Percentiles rank a stretch among this genome's conserved stretches.
These are phyloP conservation scores for Phycodurus eques DNA, from an alignment of 2,113 vertebrate genomes.

Conservation along the genomic window DNA sequence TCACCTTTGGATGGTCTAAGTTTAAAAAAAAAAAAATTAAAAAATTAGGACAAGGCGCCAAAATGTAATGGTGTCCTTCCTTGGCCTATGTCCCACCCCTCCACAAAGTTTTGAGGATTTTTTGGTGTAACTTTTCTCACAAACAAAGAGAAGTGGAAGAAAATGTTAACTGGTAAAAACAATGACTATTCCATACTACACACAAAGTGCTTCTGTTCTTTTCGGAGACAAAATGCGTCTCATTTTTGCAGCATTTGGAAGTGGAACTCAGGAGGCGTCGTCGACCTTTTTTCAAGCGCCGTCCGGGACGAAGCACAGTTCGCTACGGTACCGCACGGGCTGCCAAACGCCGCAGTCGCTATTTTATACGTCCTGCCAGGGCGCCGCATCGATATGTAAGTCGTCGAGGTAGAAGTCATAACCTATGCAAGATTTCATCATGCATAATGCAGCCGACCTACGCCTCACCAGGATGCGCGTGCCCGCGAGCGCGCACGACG, in stretches of 20 bases:
- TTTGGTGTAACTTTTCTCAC: not conserved
- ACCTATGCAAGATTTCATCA: constrained; percentile 75
- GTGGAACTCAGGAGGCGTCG: constrained; percentile 56
- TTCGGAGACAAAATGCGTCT: not conserved
- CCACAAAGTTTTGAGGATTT: not conserved
- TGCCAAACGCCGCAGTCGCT: constrained; percentile 62
- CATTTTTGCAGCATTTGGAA: constrained; percentile 13
- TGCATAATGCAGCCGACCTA: constrained; percentile 74
- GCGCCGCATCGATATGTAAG: constrained; percentile 72
- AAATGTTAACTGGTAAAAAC: not conserved
- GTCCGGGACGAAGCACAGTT: constrained; percentile 27
- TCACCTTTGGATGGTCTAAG: too few species aligned
- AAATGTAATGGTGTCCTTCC: not conserved
- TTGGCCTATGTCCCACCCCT: not conserved
- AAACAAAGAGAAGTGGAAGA: not conserved
- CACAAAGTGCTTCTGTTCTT: not conserved
- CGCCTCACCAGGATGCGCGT: constrained; percentile 56
- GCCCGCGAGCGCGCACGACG: constrained; percentile 15
- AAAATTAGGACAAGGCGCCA: not conserved
- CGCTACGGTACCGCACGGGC: constrained; percentile 41
- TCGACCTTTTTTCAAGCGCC: constrained; percentile 44
- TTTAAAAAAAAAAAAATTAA: too few species aligned
- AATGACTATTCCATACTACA: not conserved
- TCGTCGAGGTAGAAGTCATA: constrained; percentile 66
- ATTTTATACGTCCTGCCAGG: constrained; percentile 69